These are phyloP conservation scores for Hylaea fasciaria DNA, from an alignment of 2,888 invertebrate species.

Conservation along the genomic window DNA sequence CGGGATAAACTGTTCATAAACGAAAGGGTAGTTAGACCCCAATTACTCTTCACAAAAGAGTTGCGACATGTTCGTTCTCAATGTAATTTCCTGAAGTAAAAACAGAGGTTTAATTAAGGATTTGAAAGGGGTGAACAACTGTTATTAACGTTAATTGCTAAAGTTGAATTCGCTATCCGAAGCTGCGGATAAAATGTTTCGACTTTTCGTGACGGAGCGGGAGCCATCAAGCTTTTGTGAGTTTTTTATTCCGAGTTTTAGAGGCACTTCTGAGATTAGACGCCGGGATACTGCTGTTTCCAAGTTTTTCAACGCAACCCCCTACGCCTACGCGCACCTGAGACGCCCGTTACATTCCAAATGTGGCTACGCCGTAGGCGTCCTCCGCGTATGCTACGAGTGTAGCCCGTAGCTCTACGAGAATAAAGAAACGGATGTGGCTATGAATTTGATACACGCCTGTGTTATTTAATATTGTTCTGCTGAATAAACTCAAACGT, in stretches of 20 bases:
- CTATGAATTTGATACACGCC: conserved; percentile 24
- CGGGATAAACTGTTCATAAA: neutral
- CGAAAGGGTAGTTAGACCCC: neutral
- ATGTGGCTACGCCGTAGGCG: conserved; percentile 47
- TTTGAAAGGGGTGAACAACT: conserved; percentile 22
- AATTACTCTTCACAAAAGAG: conserved; percentile 10
- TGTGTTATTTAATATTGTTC: conserved; percentile 1
- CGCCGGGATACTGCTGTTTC: conserved; percentile 25
- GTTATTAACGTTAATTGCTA: conserved; percentile 31
- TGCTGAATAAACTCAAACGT: neutral
- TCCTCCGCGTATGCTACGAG: conserved; percentile 43
- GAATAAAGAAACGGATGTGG: conserved; percentile 34
- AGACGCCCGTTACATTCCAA: conserved; percentile 41
- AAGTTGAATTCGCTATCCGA: conserved; percentile 27
- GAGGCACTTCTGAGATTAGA: conserved; percentile 47
- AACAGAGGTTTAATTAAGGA: conserved; percentile 27
- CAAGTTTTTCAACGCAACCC: conserved; percentile 18
- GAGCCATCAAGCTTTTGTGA: conserved; percentile 37
- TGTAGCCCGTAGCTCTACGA: conserved; percentile 43
- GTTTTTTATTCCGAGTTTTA: conserved; percentile 36
- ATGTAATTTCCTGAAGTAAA: conserved; percentile 18
- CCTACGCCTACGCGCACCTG: conserved; percentile 13
- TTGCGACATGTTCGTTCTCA: conserved; percentile 1
- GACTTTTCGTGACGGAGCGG: conserved; percentile 18
- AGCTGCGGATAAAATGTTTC: conserved; percentile 22